Conservation (phyloP, 2,888 invertebrate species). For the Lasioglossum oenotherae region DNA sequence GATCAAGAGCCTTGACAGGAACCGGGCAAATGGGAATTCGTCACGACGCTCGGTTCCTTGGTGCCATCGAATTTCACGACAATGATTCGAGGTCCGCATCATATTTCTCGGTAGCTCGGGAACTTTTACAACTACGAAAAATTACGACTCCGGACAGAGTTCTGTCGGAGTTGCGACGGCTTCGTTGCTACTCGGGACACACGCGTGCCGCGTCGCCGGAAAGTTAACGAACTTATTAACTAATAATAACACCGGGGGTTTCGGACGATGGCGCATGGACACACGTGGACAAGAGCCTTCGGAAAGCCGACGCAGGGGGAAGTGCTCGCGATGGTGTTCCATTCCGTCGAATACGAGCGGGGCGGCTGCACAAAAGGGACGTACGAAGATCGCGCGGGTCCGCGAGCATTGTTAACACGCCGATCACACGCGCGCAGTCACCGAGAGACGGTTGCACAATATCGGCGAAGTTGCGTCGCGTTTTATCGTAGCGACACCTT, state of each 20-base stretch:
- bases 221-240: constrained; percentile 21
- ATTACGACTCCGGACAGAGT: not conserved
- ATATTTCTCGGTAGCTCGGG: not conserved
- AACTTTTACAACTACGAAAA: not conserved
- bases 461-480: constrained; percentile 35
- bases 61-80: not conserved
- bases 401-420: constrained; percentile 45
- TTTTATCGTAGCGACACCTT: constrained; percentile 37
- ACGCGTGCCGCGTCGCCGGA: not conserved
- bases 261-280: not conserved
- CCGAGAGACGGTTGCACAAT: constrained; percentile 48
- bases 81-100: not conserved
- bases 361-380: constrained; percentile 5
- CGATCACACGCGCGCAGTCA: constrained; percentile 25
- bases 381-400: constrained; percentile 20
- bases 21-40: constrained; percentile 6
- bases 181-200: not conserved
- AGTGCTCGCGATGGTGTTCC: not conserved
- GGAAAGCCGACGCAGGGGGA: constrained; percentile 1
- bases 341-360: not conserved
- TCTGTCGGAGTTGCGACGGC: not conserved
- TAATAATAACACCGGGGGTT: constrained; percentile 13
- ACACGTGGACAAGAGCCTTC: constrained; percentile 4
- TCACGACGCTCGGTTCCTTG: not conserved
- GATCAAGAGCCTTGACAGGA: not conserved